Base-by-base conservation (phyloP, 2,113 vertebrate genomes). In the Cromileptes altivelis region DNA sequence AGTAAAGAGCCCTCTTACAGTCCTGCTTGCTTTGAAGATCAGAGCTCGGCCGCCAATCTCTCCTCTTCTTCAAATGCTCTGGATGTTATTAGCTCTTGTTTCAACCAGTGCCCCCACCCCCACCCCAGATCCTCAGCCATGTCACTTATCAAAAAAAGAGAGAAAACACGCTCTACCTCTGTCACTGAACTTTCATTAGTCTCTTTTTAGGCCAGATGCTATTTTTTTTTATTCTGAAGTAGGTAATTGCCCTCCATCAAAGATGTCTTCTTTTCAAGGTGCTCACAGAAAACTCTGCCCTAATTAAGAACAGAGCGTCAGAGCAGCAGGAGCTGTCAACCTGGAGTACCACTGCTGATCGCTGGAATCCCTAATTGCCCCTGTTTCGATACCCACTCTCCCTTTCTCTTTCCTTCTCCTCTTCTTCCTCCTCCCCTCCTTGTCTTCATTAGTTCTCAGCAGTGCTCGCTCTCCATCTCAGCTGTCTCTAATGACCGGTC, bases 191-290 rank as follows among this genome's bases (percentile, higher is more conserved):
- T 90, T 86, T 82, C 73, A 88, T 85, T 81, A 45, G 33, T 71
- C 67, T 88, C 58, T 81, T 88, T 91, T 80, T 55, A 77, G 81
- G 82, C 80, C 81, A 87, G 71, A 56, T 72, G 55, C 75, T 25
- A 2, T 50, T 67, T 85, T 72, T 57, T 65, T 81, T 61, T 56
- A n/a, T 78, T 25, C 75, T 84, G 56, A 77, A 81, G 80, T 58
- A 89, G 85, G 93, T 94, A 92, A 94, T 93, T 94, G 85, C 75
- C 65, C 88, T 80, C 70, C 80, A 88, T 92, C 93, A 90, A 85
- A 92, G 49, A 49, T n/a, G 56, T 52, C 82, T 62, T 65, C 79
- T 85, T 42, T 82, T 81, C 50, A 37, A 82, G 76, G 81, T 80
- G 62, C 63, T 82, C 78, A 49, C 37, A 60, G 78, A 83, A 92